Evolutionary conservation across 2,113 vertebrate genomes (phyloP).

Genomic region (Petrocephalus zakoni): DNA sequence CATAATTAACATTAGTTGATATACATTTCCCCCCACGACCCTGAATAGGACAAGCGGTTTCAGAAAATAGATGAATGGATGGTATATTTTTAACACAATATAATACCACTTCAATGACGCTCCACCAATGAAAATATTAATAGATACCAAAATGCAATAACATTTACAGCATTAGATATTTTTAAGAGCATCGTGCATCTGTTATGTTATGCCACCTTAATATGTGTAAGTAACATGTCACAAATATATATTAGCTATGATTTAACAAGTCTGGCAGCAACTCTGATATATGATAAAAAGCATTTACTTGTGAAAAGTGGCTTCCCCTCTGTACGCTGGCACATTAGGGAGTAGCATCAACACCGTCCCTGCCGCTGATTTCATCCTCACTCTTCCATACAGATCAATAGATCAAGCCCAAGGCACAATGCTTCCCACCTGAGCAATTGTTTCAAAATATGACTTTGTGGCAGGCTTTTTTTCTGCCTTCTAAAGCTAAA

Average conservation of each 20-base stretch:
- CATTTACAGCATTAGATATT: neutral
- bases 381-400: conserved; percentile 37
- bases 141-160: neutral
- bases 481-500: conserved; percentile 11
- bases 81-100: neutral
- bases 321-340: conserved; percentile 16
- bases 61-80: no score
- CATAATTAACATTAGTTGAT: neutral
- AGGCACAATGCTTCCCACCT: conserved; percentile 51
- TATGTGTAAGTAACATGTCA: neutral
- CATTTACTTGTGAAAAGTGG: conserved; percentile 16
- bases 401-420: conserved; percentile 54
- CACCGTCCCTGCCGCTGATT: conserved; percentile 22
- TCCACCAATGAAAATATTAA: neutral
- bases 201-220: neutral
- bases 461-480: conserved; percentile 30
- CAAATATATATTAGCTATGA: neutral
- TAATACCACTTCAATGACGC: neutral
- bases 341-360: conserved; percentile 32
- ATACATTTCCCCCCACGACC: neutral
- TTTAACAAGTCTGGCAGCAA: neutral
- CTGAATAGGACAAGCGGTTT: no score
- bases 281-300: neutral
- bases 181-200: neutral
- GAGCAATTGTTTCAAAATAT: conserved; percentile 48